A percentile compares a stretch with the other conserved stretches of the same genome.
phyloP scores from a whole-genome alignment of 2,113 vertebrate genomes.

The Trochalopteron elliotii region DNA sequence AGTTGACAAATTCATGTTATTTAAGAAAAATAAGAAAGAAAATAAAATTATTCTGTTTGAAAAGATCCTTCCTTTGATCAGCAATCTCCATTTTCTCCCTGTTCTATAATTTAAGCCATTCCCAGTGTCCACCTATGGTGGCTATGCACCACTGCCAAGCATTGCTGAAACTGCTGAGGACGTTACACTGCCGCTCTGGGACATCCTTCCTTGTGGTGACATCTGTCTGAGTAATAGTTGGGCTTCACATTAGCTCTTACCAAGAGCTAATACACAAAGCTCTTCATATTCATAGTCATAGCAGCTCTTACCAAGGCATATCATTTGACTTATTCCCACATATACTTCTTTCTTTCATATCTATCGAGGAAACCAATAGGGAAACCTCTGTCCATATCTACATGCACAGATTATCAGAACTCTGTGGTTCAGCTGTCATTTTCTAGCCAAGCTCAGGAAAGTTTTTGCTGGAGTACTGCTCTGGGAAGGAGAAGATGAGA shows the following conservation, averaged over 20 bases:
- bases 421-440: neutral
- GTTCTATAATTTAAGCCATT: neutral
- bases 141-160: neutral
- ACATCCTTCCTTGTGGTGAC: neutral
- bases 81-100: neutral
- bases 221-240: neutral
- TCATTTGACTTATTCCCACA: neutral
- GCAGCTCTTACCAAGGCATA: too few relatives aligned
- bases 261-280: too few relatives aligned
- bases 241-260: neutral
- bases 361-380: neutral
- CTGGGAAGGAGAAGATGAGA: neutral
- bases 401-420: neutral
- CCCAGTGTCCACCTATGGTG: neutral
- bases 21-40: neutral
- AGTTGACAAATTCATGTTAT: neutral
- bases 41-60: neutral
- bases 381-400: fast-evolving
- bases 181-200: neutral
- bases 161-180: neutral
- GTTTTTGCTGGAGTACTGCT: neutral
- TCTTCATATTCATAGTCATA: too few relatives aligned
- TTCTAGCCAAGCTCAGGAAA: neutral
- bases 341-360: neutral
- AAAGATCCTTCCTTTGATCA: neutral